Evolutionary conservation across 2,888 invertebrate species (phyloP).

Genomic region (Rhaphigaster nebulosa): DNA sequence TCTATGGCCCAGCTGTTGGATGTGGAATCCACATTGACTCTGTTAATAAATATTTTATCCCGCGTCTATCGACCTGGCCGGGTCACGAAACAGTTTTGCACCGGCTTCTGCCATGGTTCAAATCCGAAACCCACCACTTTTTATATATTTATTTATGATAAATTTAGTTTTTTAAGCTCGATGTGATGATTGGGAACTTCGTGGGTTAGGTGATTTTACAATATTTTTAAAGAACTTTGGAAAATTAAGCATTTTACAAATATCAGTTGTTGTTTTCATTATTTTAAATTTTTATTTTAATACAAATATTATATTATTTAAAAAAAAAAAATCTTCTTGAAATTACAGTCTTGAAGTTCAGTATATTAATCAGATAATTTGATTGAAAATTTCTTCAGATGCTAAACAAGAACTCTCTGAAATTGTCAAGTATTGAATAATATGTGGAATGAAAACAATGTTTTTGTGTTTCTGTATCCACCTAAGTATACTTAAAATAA

Average conservation of each 20-base stretch:
- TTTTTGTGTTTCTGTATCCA: neutral
- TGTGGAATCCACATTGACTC: slow-evolving; percentile 48
- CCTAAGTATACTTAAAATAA: neutral
- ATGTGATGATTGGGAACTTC: neutral
- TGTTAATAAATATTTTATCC: slow-evolving; percentile 30
- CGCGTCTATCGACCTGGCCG: slow-evolving; percentile 20
- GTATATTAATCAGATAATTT: too few species aligned
- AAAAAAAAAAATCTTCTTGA: too few species aligned
- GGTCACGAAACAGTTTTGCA: slow-evolving; percentile 55
- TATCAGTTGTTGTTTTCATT: neutral
- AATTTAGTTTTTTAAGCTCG: neutral
- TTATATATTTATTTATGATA: neutral
- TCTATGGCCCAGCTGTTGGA: neutral
- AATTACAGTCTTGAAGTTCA: neutral
- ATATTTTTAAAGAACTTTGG: neutral
- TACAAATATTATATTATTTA: neutral
- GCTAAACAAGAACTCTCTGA: neutral
- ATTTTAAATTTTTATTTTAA: neutral
- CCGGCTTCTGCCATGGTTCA: slow-evolving; percentile 10
- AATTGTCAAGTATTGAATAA: neutral
- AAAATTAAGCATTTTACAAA: neutral
- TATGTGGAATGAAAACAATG: neutral
- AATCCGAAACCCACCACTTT: slow-evolving; percentile 11
- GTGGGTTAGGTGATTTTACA: neutral
- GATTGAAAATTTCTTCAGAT: too few species aligned